Conservation (phyloP, 2,797 vertebrate species). For the Periophthalmus magnuspinnatus region DNA sequence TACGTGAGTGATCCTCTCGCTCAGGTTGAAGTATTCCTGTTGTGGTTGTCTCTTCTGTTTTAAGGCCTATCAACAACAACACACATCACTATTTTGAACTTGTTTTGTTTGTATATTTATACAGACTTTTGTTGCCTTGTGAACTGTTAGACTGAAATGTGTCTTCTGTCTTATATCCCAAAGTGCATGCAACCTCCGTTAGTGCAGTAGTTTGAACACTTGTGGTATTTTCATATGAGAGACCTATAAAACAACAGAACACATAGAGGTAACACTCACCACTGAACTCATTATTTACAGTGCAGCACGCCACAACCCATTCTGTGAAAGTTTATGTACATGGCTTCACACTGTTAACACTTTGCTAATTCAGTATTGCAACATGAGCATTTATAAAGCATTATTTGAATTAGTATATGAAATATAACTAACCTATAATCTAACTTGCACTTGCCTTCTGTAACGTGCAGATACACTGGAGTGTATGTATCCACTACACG, state of each 20-base stretch:
- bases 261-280: neutral
- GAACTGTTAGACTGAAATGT: conserved; percentile 1
- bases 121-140: conserved; percentile 20
- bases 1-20: neutral
- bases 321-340: too few relatives aligned
- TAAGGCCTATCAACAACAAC: neutral
- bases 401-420: neutral
- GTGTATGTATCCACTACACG: conserved; percentile 30
- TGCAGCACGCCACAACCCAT: neutral
- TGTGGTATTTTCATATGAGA: conserved; percentile 8
- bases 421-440: too few relatives aligned
- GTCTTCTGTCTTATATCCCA: neutral
- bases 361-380: too few relatives aligned
- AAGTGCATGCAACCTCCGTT: conserved; percentile 29
- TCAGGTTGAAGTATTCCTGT: neutral
- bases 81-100: neutral
- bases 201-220: neutral
- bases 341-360: too few relatives aligned
- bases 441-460: conserved; percentile 31
- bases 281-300: neutral
- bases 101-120: neutral
- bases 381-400: too few relatives aligned
- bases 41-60: neutral
- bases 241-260: neutral
- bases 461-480: conserved; percentile 36